Conservation (phyloP, 2,113 vertebrate genomes). For the Empidonax traillii region DNA sequence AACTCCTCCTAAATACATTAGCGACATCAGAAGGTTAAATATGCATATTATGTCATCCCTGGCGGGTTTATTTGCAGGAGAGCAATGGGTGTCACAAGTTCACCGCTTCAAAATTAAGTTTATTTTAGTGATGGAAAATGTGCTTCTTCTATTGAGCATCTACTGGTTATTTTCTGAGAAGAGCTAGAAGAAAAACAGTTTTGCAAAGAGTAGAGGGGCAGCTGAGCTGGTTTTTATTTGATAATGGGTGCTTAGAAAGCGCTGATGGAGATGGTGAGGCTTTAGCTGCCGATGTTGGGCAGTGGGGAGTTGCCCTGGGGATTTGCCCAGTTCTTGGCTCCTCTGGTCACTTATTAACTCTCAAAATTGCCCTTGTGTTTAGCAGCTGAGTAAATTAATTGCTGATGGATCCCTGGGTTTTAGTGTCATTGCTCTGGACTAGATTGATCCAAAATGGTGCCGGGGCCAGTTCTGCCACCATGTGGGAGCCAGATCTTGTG, state of each 20-base stretch:
- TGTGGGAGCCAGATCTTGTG: background rate
- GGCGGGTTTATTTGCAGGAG: conserved; percentile 56
- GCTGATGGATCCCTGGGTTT: background rate
- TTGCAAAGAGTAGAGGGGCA: background rate
- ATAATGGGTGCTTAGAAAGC: background rate
- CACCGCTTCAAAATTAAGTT: conserved; percentile 24
- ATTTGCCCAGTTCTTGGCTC: background rate
- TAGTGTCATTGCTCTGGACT: background rate
- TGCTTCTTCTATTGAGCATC: background rate
- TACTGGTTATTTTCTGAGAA: background rate
- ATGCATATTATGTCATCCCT: conserved; percentile 50
- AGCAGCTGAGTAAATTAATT: background rate
- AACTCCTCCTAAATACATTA: conserved; percentile 21
- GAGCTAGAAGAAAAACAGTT: background rate
- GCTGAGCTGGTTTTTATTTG: background rate
- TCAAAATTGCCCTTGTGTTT: background rate
- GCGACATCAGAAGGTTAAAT: conserved; percentile 28
- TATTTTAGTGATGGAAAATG: conserved; percentile 20
- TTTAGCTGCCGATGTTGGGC: background rate
- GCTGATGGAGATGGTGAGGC: background rate
- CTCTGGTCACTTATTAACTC: conserved; percentile 35
- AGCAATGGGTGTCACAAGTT: conserved; percentile 25
- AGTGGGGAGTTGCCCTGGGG: background rate
- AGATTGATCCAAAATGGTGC: background rate
- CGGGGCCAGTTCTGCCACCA: background rate